phyloP scores from a whole-genome alignment of 2,797 vertebrate genomes.

The Syndactyla subalaris region DNA sequence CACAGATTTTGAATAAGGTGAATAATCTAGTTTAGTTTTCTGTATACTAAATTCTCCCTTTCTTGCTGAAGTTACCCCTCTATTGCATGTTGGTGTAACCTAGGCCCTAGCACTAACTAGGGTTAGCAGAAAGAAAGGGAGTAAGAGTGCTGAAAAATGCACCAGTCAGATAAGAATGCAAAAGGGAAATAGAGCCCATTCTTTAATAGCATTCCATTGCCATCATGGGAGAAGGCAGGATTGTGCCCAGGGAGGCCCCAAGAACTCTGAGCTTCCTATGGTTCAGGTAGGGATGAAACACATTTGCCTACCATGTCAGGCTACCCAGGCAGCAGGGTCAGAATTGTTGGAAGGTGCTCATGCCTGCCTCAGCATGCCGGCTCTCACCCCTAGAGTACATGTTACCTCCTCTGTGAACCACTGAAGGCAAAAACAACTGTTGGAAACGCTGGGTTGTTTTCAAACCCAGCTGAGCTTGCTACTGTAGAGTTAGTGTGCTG shows the following conservation, averaged over 20 bases:
- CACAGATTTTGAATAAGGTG: neutral
- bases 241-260: rapidly evolving
- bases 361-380: neutral
- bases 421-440: neutral
- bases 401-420: rapidly evolving
- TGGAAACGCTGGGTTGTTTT: neutral
- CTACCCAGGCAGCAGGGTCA: neutral
- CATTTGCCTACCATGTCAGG: rapidly evolving
- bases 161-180: neutral
- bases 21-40: neutral
- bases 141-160: neutral
- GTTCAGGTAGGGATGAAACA: neutral
- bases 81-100: neutral
- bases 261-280: neutral
- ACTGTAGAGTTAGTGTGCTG: neutral
- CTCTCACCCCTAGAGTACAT: neutral
- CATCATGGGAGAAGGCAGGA: neutral
- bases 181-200: neutral
- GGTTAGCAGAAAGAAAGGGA: neutral
- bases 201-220: neutral
- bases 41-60: neutral
- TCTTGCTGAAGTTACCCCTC: neutral
- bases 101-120: neutral
- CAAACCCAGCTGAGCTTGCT: neutral
- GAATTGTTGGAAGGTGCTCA: neutral